A percentile compares a stretch with the other conserved stretches of the same genome.
phyloP scores from a whole-genome alignment of 2,797 vertebrate species.

The Pelobates cultripes region DNA sequence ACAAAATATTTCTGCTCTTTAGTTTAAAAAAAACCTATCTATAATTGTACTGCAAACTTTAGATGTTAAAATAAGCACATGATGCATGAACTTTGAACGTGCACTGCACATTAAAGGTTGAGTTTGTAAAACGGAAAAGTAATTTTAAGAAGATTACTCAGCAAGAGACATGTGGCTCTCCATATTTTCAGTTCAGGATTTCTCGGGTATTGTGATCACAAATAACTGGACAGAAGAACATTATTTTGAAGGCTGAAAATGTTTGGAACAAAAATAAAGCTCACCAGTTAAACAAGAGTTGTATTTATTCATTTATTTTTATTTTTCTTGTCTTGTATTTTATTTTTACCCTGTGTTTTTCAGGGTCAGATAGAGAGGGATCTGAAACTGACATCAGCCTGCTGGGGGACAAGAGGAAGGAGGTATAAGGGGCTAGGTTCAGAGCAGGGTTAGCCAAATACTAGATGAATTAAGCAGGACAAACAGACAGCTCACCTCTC shows the following conservation, averaged over 20 bases:
- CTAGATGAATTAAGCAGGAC: constrained; percentile 87
- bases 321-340: constrained; percentile 42
- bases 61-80: no score
- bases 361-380: constrained; percentile 62
- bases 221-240: constrained; percentile 14
- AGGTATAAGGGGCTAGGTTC: constrained; percentile 89
- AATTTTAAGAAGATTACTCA: not conserved
- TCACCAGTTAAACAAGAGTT: not conserved
- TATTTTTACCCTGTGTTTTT: not conserved
- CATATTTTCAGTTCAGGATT: constrained; percentile 27
- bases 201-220: not conserved
- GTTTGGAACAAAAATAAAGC: constrained; percentile 57
- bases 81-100: no score
- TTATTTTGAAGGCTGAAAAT: constrained; percentile 53
- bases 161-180: not conserved
- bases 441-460: constrained; percentile 98
- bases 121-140: not conserved
- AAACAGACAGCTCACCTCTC: constrained; percentile 81
- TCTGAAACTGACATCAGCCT: constrained; percentile 66
- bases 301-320: no score
- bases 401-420: constrained; percentile 76
- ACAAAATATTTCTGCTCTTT: no score
- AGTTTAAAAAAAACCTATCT: no score
- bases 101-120: not conserved
- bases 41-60: no score